These are phyloP conservation scores for Phaedon cochleariae DNA, from an alignment of 2,888 invertebrate genomes.

Conservation along the genomic window DNA sequence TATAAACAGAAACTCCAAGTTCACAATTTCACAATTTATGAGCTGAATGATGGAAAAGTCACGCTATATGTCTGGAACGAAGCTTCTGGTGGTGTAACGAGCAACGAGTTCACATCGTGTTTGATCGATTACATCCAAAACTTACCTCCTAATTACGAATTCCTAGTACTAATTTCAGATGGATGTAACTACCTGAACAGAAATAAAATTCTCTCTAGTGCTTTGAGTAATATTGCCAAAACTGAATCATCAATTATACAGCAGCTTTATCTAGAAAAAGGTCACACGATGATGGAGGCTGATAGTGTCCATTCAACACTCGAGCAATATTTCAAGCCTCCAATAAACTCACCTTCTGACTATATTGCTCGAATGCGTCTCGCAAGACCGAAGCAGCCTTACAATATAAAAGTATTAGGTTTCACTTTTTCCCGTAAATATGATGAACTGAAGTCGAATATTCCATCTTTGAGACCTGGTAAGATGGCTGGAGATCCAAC, in stretches of 20 bases:
- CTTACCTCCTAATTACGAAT: neutral
- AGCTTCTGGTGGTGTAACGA: constrained; percentile 22
- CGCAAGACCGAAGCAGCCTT: constrained; percentile 6
- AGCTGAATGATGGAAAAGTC: constrained; percentile 25
- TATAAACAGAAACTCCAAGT: constrained; percentile 34
- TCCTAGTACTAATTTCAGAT: constrained; percentile 28
- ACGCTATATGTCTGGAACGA: constrained; percentile 28
- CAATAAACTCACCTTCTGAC: constrained; percentile 11
- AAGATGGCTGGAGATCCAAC: no score
- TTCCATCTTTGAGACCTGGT: no score
- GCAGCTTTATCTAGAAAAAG: constrained; percentile 23
- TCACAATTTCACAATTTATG: constrained; percentile 31
- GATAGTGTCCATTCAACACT: constrained; percentile 31
- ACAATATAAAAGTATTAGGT: no score
- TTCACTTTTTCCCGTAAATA: no score
- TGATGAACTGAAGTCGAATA: no score
- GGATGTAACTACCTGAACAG: constrained; percentile 30
- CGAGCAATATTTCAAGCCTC: constrained; percentile 27
- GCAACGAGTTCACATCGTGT: constrained; percentile 28
- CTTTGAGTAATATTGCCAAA: constrained; percentile 7
- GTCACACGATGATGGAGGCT: constrained; percentile 37
- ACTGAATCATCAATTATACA: neutral
- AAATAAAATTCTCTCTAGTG: constrained; percentile 20
- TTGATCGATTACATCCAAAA: constrained; percentile 20
- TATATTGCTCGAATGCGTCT: constrained; percentile 14